Base-by-base conservation (phyloP, 2,888 invertebrate genomes). In the Fragum fragum region DNA sequence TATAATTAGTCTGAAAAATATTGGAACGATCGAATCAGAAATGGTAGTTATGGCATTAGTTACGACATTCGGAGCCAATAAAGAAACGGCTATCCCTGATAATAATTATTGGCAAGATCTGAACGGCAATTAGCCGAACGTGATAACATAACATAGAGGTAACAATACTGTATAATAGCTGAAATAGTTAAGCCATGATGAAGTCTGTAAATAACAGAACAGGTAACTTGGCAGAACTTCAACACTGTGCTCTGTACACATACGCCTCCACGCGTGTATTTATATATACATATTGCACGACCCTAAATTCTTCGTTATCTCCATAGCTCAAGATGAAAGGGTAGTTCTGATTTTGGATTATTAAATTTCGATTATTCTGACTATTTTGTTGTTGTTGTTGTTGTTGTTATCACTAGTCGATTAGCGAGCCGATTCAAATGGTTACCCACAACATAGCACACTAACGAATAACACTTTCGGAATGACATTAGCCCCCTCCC, bases 171-270 rank as follows among this genome's bases (percentile, higher is more conserved):
- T 47, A 47, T n/a, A 47, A 47, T 47, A 47, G 47, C 47, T 47
- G 47, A n/a, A 47, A 47, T 47, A 47, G 47, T 47, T 47, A 47
- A 47, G 47, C 47, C 47, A 47, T 47, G 47, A 47, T 47, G 14
- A 47, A 47, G 47, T n/a, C n/a, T 47, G 47, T 14, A 47, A 47
- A 47, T 47, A 47, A n/a, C 47, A 47, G 47, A 47, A 47, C 47
- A 47, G 47, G 47, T 47, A 47, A 47, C 7, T 47, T 47, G 47
- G 47, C 47, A 47, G 5, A 47, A 16, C 5, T 14, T 47, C 47
- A 47, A 47, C 47, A 47, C 47, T 47, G 7, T 9, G 47, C 5
- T 47, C 47, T 18, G n/a, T 18, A 47, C 47, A 47, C 47, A 47
- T 47, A 47, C 47, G 47, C 47, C 47, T 47, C 47, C 47, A 47